Evolutionary conservation across 2,888 invertebrate species (phyloP), one percentile per base, ranked within the genome.

Genomic region (Cryptophagus acutangulus): DNA sequence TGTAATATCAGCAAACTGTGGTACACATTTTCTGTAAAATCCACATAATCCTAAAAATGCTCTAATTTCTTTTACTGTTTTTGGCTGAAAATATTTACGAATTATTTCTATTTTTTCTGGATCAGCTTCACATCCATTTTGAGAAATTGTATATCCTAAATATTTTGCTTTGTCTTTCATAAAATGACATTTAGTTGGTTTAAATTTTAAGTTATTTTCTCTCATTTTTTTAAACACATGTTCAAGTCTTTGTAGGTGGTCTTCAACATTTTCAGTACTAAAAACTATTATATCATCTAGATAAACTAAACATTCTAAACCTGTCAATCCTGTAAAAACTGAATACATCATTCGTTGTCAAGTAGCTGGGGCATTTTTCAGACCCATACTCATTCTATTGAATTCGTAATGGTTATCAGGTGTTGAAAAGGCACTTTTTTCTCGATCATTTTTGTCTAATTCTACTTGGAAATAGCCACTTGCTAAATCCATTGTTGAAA

Each of bases 401-500:
- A 33, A 41, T 17, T 38, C 33, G 13, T 39, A 43, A 13, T 33
- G 34, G 12, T 30, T 35, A 30, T 35, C 39, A 2, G 35, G 43
- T 12, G 34, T 39, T 2, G 29, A 13, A 33, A 43, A 43, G 10
- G 38, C 52, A 1, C 49, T 57, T 33, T 58, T 52, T 10, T 43
- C 41, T 8, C 13, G 28, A 9, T 49, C 48, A 8, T 42, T 33
- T 9, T 40, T 25, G 3, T 46, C 41, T n/a, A 60, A 42, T 3
- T 38, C 12, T 2, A 61, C 55, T 35, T 60, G 60, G 17, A 55
- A 51, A 33, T 55, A 61, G 0, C 54, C 58, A 2, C 48, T n/a
- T 3, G 52, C 55, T 1, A 61, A 33, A 37, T 61, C 58, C 1
- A 62, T 33, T 1, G 52, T 52, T 1, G 54, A 49, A 34, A 61